Evolutionary conservation across 2,797 vertebrate species (phyloP), one percentile per base, ranked within the genome.

Genomic region (Knipowitschia caucasica): DNA sequence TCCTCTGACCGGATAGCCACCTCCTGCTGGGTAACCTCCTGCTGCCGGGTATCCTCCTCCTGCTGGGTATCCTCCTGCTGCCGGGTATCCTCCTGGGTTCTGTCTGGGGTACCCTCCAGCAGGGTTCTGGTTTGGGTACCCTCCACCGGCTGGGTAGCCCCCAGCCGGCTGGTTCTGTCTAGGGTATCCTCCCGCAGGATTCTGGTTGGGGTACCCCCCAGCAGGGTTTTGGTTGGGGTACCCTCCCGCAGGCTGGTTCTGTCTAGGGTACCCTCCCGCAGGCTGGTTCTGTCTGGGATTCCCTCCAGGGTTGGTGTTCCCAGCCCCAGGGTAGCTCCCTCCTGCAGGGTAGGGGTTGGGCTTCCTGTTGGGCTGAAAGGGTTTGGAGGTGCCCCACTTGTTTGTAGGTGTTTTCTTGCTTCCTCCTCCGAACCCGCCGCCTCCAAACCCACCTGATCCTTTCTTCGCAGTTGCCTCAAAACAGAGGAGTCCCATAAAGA

Each of bases 301-400:
- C 3, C 43, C 43, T 29, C 6, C 43, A 10, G 43, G 43, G 2
- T 46, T 46, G 3, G 25, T 25, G 44, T 46, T 46, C 17, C 34
- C 34, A 15, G 34, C n/a, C n/a, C n/a, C n/a, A 50, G 45, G 46
- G 8, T 49, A 23, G 33, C 33, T 49, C 1, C 29, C 45, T 30
- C 29, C 33, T 31, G 71, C 2, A 2, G 85, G 86, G 49, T 88
- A 87, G 0, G 86, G 85, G 26, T 86, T 88, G 38, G 51, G 7
- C 63, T 84, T 85, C 11, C 65, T 67, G 36, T 69, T 81, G 44
- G 85, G n/a, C n/a, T n/a, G n/a, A n/a, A n/a, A n/a, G n/a, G n/a
- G n/a, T n/a, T n/a, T n/a, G n/a, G 85, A 69, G 0, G 56, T 11
- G 75, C 73, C 6, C 64, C 58, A 9, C 64, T 56, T 81, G 50